Evolutionary conservation across 2,113 vertebrate genomes (phyloP).

Genomic region (Ctenodactylus gundi): DNA sequence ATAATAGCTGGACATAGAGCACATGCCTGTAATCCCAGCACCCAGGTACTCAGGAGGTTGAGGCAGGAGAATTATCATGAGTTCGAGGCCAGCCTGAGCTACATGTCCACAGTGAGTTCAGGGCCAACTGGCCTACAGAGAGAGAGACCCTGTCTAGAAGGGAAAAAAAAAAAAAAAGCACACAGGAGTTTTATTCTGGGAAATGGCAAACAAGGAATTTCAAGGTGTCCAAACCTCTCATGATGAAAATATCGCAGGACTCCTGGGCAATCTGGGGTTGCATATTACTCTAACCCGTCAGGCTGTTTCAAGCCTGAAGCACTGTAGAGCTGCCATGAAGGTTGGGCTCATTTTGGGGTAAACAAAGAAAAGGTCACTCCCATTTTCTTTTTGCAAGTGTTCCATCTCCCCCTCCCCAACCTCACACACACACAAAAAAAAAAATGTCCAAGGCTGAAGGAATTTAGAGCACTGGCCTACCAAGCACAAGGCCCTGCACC

Average conservation of each 20-base stretch:
- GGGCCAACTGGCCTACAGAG: background rate
- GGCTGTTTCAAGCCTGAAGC: background rate
- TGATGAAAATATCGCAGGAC: background rate
- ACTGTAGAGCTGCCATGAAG: background rate
- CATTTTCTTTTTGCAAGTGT: background rate
- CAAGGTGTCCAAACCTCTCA: background rate
- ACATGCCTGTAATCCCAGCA: background rate
- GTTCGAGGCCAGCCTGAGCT: background rate
- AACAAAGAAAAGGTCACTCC: background rate
- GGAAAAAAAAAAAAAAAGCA: background rate
- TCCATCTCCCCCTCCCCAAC: too few species aligned
- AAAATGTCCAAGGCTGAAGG: too few species aligned
- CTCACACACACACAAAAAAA: too few species aligned
- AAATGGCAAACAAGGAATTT: background rate
- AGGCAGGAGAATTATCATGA: background rate
- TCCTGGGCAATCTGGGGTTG: background rate
- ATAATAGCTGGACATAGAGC: background rate
- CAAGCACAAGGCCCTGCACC: too few species aligned
- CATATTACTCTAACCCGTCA: background rate
- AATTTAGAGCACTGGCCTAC: too few species aligned
- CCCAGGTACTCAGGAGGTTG: background rate
- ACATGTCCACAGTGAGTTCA: background rate
- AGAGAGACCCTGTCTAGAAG: background rate
- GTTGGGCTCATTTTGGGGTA: slow-evolving; percentile 8
- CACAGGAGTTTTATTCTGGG: background rate